These are phyloP conservation scores for Pentamera pediparva DNA, from an alignment of 53 echinoderm and acorn worm species.

Conservation along the genomic window DNA sequence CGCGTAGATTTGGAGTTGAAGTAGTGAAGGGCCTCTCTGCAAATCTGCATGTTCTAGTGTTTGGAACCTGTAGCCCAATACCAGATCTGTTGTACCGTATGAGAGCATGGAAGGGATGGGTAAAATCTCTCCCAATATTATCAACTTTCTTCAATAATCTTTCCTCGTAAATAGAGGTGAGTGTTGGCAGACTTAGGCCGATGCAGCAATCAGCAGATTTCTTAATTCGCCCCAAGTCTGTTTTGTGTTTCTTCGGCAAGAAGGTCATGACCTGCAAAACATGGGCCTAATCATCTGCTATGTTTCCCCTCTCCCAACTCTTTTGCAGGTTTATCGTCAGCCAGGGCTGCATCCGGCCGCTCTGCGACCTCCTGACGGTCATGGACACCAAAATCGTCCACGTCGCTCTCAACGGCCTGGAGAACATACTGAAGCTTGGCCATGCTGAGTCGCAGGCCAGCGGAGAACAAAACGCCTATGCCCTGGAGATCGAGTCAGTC, in stretches of 20 bases:
- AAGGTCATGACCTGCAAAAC: not conserved
- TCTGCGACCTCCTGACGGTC: constrained; percentile 91
- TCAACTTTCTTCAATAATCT: too few species aligned
- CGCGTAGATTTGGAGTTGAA: too few species aligned
- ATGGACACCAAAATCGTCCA: constrained; percentile 99
- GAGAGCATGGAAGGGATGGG: too few species aligned
- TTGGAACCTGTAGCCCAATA: too few species aligned
- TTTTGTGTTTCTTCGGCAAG: too few species aligned
- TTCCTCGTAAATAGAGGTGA: too few species aligned
- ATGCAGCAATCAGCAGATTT: too few species aligned
- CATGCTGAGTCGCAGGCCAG: constrained; percentile 62
- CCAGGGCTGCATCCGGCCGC: constrained; percentile 78
- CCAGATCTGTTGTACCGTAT: too few species aligned
- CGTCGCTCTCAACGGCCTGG: constrained; percentile 92
- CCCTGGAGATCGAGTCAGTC: constrained; percentile 74
- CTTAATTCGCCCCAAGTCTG: not conserved
- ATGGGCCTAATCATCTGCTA: not conserved
- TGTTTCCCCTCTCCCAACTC: not conserved
- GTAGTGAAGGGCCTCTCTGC: too few species aligned
- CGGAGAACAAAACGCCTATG: constrained; percentile 58
- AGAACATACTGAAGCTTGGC: constrained; percentile 88
- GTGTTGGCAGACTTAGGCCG: too few species aligned
- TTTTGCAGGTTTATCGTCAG: constrained; percentile 75
- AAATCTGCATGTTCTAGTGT: too few species aligned
- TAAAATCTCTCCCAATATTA: too few species aligned